phyloP scores from a whole-genome alignment of 2,113 vertebrate genomes.

The Sinosuthora webbiana region DNA sequence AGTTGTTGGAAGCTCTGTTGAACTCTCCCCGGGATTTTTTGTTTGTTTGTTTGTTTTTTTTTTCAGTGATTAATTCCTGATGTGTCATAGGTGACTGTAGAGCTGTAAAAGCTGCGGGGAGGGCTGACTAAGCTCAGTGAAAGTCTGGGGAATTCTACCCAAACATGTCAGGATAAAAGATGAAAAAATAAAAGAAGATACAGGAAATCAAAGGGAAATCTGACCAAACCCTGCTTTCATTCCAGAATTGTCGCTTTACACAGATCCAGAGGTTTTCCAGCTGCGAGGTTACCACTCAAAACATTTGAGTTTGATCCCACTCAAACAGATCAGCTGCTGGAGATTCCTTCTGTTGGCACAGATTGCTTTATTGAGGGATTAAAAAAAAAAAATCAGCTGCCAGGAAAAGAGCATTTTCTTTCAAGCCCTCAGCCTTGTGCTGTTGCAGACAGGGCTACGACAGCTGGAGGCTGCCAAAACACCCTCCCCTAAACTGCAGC shows the following conservation, averaged over 20 bases:
- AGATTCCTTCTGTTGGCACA: not conserved
- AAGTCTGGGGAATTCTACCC: not conserved
- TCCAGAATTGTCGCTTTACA: not conserved
- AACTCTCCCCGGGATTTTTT: not conserved
- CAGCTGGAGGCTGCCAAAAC: not conserved
- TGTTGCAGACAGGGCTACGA: accelerated
- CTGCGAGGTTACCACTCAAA: not conserved
- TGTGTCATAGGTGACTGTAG: accelerated
- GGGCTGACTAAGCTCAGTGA: not conserved
- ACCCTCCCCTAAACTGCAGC: not conserved
- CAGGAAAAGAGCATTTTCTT: not conserved
- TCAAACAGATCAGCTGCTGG: not conserved
- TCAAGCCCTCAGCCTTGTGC: not conserved
- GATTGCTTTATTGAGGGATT: not conserved
- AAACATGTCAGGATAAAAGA: not conserved
- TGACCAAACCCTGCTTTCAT: not conserved
- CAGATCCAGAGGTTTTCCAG: not conserved
- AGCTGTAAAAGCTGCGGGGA: not conserved
- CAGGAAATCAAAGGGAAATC: not conserved
- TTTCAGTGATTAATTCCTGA: not conserved
- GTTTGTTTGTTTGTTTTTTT: not conserved
- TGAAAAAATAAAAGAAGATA: too few relatives aligned
- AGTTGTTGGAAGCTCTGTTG: not conserved
- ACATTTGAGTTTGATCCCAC: not conserved
- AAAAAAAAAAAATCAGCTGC: accelerated